Evolutionary conservation across 2,888 invertebrate species (phyloP), one percentile per base, ranked within the genome.

Genomic region (Lycocerus yunnanus): DNA sequence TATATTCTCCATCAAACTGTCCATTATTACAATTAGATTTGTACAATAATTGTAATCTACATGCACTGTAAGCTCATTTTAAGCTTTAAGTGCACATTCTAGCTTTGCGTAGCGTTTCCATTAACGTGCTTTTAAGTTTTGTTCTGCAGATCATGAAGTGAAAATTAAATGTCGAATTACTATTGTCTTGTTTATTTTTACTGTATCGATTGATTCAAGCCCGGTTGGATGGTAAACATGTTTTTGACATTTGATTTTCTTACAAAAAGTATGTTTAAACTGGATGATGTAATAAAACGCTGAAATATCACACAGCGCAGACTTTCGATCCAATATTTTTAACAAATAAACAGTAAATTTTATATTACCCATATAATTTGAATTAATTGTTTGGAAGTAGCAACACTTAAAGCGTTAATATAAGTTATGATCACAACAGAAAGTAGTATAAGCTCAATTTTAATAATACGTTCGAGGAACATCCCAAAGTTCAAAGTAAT

Each of bases 401-500:
- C 73, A 43, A 78, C 77, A 77, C 73, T 65, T 69, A 75, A 72
- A 75, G 72, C 75, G 69, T 24, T 27, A 14, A 15, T 24, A 66
- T 66, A 66, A 21, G 21, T 66, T 66, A 66, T 21, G 18, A 24
- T 63, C 20, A 63, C 27, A 24, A 70, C 21, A 68, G 65, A 61
- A 21, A 15, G n/a, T 43, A 24, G 15, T 70, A 63, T 68, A 61
- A 74, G 74, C 63, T 43, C 21, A 61, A 43, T 59, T 14, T 80
- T 81, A 85, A 79, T 84, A 84, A 77, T 86, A 86, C 71, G 84
- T 85, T 70, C 85, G 81, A 11, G 86, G 86, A 59, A 85, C 82
- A 69, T 86, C 86, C 86, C 86, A 86, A 71, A 86, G 76, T 78
- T 85, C 86, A 69, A 86, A 86, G 75, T 85, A 85, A 76, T 85